Conservation (phyloP, 1,140 invertebrate species). For the Pinna nobilis region DNA sequence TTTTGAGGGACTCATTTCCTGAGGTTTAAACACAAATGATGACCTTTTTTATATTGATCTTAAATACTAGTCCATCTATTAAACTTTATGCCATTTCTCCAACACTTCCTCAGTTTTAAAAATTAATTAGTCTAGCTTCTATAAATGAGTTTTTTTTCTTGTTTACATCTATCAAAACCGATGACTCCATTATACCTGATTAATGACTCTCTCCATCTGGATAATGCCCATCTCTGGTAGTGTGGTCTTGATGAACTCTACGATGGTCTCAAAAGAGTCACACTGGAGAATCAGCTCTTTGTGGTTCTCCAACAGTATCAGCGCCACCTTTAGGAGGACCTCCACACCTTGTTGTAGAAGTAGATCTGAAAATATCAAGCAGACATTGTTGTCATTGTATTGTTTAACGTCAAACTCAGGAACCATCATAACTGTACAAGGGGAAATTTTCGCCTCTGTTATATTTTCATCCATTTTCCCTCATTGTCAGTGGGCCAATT, state of each 20-base stretch:
- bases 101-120: not conserved
- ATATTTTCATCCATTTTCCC: not conserved
- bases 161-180: not conserved
- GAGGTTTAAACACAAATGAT: too few species aligned
- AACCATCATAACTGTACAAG: too few species aligned
- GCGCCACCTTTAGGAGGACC: constrained; percentile 91
- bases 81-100: not conserved
- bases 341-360: constrained; percentile 92
- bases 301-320: constrained; percentile 89
- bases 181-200: constrained; percentile 79
- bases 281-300: constrained; percentile 88
- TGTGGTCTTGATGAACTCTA: constrained; percentile 90
- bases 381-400: too few species aligned
- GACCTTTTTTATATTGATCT: too few species aligned
- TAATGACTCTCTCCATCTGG: constrained; percentile 83
- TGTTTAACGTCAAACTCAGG: not conserved
- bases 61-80: too few species aligned
- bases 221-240: constrained; percentile 75
- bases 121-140: not conserved
- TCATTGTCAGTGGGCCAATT: too few species aligned
- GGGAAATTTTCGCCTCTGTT: not conserved
- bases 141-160: not conserved
- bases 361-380: constrained; percentile 81
- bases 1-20: too few species aligned
- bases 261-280: constrained; percentile 93